Evolutionary conservation across 2,888 invertebrate species (phyloP).

Genomic region (Molorchus minor): DNA sequence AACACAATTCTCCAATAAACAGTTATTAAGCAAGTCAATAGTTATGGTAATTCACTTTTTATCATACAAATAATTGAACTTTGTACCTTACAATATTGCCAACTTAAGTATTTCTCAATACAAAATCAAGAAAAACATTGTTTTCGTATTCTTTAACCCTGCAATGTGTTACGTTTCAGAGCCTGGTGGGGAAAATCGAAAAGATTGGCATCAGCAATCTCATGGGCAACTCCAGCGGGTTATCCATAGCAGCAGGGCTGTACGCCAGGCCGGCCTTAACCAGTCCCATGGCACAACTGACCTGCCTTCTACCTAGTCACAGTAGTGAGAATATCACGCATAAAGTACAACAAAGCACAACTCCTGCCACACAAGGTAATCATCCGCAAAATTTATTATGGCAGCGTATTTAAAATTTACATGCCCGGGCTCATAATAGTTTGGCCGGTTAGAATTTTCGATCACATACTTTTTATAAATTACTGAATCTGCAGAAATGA

Average conservation of each 20-base stretch:
- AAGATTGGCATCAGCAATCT: constrained; percentile 74
- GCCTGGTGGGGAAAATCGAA: constrained; percentile 72
- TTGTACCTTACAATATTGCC: constrained; percentile 18
- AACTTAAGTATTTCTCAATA: no score
- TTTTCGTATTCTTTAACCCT: no score
- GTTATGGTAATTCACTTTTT: background rate
- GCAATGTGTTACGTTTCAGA: no score
- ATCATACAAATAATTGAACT: constrained; percentile 25
- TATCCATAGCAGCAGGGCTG: constrained; percentile 72
- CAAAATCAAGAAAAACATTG: no score
- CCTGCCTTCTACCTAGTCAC: constrained; percentile 68
- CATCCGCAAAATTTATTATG: background rate
- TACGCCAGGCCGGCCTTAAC: constrained; percentile 71
- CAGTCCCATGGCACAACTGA: constrained; percentile 83
- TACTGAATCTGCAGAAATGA: no score
- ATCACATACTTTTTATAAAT: no score
- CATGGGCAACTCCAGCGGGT: constrained; percentile 70
- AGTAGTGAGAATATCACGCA: constrained; percentile 48
- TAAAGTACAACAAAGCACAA: constrained; percentile 30
- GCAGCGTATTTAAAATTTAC: background rate
- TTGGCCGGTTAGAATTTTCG: no score
- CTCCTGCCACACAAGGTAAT: constrained; percentile 12
- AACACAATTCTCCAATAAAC: no score
- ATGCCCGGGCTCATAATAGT: no score
- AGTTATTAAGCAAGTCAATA: background rate